Evolutionary conservation across 1,140 invertebrate species (phyloP).

Genomic region (Tyrophagus putrescentiae): DNA sequence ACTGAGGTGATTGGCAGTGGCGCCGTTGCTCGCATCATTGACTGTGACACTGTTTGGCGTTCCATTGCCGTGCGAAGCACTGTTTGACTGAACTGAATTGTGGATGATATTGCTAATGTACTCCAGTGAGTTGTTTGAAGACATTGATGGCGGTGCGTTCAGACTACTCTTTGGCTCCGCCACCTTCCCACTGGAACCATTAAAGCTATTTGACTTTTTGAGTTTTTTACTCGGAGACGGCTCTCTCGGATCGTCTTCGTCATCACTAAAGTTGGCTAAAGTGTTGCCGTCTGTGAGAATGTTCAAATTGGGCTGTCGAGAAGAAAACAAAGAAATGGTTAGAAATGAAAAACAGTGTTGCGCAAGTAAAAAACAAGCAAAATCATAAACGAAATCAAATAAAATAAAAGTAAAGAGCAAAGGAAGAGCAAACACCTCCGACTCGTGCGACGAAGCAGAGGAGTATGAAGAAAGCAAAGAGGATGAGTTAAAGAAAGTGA

Average conservation of each 20-base stretch:
- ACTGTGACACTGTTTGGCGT: not conserved
- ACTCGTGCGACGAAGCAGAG: not conserved
- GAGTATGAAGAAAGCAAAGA: too few relatives aligned
- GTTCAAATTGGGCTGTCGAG: not conserved
- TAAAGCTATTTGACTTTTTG: constrained; percentile 16
- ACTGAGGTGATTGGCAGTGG: not conserved
- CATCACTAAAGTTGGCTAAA: constrained; percentile 17
- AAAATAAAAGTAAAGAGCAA: constrained; percentile 1
- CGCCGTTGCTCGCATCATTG: not conserved
- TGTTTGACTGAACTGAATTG: not conserved
- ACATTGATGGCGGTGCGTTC: not conserved
- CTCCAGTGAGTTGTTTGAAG: not conserved
- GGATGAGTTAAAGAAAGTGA: not conserved
- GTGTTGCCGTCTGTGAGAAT: not conserved
- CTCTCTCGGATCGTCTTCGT: constrained; percentile 10
- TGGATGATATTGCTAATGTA: not conserved
- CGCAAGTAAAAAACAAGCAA: too few relatives aligned
- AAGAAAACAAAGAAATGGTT: not conserved
- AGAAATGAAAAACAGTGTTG: too few relatives aligned
- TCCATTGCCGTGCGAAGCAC: not conserved
- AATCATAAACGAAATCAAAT: not conserved
- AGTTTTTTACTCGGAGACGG: not conserved
- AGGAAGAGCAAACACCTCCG: constrained; percentile 3
- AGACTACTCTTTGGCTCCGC: not conserved
- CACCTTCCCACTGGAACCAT: not conserved